These are phyloP conservation scores for Hapalemur alaotrensis DNA, from an alignment of 2,797 vertebrate species.

Conservation along the genomic window DNA sequence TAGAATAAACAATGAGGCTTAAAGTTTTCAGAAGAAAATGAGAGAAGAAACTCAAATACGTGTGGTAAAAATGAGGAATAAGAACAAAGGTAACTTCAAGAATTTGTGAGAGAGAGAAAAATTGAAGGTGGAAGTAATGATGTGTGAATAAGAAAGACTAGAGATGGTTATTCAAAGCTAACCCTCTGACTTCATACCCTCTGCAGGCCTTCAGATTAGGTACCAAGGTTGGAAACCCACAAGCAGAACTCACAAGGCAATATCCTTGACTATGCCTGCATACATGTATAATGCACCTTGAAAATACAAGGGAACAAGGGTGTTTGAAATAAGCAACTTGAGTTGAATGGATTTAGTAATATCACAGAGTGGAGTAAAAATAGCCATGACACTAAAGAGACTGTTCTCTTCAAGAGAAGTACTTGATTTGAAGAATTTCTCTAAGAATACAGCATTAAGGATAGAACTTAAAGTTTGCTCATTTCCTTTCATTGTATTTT, in stretches of 20 bases:
- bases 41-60: neutral
- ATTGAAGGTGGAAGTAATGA: neutral
- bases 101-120: neutral
- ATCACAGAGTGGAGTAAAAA: neutral
- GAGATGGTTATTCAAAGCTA: neutral
- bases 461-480: neutral
- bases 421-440: conserved; percentile 31
- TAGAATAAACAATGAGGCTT: neutral
- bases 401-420: neutral
- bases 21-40: neutral
- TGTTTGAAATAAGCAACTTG: neutral
- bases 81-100: neutral
- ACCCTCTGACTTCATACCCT: neutral
- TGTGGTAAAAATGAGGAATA: neutral
- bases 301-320: neutral
- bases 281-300: neutral
- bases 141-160: neutral
- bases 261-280: neutral
- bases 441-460: neutral
- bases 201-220: neutral
- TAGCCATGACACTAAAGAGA: neutral
- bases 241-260: neutral
- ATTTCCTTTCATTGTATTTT: neutral
- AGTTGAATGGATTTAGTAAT: neutral
- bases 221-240: neutral